These are phyloP conservation scores for Lasioglossum albipes DNA, from an alignment of 1,140 invertebrate species.

Conservation along the genomic window DNA sequence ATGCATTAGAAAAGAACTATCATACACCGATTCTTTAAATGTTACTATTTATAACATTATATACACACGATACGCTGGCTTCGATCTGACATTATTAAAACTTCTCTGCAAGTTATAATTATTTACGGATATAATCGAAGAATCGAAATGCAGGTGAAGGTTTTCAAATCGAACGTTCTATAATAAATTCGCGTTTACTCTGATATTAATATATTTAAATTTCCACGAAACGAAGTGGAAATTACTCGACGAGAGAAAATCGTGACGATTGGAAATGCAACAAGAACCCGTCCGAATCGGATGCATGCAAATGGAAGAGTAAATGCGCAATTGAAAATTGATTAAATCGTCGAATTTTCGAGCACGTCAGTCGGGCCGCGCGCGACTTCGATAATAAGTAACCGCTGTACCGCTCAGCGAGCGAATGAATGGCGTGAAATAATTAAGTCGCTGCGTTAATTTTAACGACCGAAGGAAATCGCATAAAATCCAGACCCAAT, in stretches of 20 bases:
- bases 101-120: no score
- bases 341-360: not conserved
- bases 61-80: no score
- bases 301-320: not conserved
- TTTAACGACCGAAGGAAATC: constrained; percentile 22
- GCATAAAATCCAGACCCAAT: constrained; percentile 27
- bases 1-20: no score
- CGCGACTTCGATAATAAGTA: constrained; percentile 6
- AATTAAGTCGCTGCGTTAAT: constrained; percentile 33
- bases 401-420: not conserved
- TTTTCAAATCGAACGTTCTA: not conserved
- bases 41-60: no score
- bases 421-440: constrained; percentile 1
- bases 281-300: not conserved
- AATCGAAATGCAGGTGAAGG: not conserved
- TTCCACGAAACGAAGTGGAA: not conserved
- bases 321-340: not conserved
- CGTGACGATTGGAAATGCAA: not conserved
- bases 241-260: not conserved
- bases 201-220: not conserved
- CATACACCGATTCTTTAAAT: no score
- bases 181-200: not conserved
- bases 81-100: no score
- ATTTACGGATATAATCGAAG: no score
- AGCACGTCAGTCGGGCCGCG: no score